Conservation (phyloP, 35 echinoderm and acorn worm genomes). For the Hemicentrotus pulcherrimus region DNA sequence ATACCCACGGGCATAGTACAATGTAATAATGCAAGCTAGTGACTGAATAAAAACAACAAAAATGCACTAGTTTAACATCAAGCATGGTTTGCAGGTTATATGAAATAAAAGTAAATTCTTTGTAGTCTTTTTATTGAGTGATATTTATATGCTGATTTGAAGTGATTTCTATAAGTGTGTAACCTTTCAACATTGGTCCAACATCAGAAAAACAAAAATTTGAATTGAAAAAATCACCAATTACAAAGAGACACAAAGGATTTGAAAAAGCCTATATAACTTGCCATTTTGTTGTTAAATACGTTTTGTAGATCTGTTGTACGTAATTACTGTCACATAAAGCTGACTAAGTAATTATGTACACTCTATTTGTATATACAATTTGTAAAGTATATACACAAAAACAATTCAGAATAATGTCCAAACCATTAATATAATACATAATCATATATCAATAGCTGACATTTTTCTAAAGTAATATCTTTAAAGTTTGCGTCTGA, state of each 20-base stretch:
- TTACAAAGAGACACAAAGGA: background rate
- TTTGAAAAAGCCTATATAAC: background rate
- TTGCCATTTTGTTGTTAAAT: background rate
- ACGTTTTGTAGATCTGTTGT: background rate
- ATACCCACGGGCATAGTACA: too few species aligned
- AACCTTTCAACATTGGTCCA: too few species aligned
- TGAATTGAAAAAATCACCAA: background rate
- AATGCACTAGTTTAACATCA: too few species aligned
- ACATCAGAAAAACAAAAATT: background rate
- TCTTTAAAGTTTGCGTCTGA: background rate
- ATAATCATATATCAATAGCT: background rate
- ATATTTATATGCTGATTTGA: background rate
- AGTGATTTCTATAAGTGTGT: too few species aligned
- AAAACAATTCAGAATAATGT: background rate
- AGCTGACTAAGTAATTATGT: constrained; percentile 7
- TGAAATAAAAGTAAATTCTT: background rate
- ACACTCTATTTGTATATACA: constrained; percentile 13
- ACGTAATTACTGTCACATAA: background rate
- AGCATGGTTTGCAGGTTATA: too few species aligned
- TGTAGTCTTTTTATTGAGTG: background rate
- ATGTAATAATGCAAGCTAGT: too few species aligned
- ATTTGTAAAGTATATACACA: background rate
- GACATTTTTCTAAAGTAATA: background rate
- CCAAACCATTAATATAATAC: background rate
- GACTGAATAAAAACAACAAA: too few species aligned